phyloP scores from a whole-genome alignment of 1,140 invertebrate species.

The Popillia japonica region DNA sequence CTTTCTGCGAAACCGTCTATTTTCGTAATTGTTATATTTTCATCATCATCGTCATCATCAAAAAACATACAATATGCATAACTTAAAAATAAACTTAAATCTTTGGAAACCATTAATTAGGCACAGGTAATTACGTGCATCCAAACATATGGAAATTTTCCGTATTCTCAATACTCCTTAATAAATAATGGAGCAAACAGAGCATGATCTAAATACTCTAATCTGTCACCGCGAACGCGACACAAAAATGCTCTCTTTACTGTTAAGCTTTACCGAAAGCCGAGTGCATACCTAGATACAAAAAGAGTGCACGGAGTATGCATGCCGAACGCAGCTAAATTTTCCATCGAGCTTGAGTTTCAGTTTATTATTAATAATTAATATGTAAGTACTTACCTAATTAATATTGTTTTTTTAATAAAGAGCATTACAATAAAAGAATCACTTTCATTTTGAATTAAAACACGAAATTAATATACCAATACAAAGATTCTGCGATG shows the following conservation, averaged over 20 bases:
- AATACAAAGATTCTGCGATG: no score
- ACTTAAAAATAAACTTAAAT: slow-evolving; percentile 8
- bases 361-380: no score
- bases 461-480: no score
- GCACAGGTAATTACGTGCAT: neutral
- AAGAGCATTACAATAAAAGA: no score
- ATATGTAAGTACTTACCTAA: no score
- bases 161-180: neutral
- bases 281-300: neutral
- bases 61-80: neutral
- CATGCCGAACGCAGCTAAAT: neutral
- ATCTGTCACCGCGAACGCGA: neutral
- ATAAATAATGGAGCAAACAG: neutral
- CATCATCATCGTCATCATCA: neutral
- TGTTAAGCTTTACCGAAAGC: neutral
- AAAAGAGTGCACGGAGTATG: neutral
- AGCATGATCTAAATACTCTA: neutral
- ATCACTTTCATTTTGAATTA: no score
- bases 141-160: neutral
- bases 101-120: neutral
- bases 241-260: neutral
- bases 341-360: no score
- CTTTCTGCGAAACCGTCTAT: no score
- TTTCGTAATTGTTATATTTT: no score
- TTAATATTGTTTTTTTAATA: no score